Evolutionary conservation across 2,888 invertebrate species (phyloP), one percentile per base, ranked within the genome.

Genomic region (Eurytoma adleriae): DNA sequence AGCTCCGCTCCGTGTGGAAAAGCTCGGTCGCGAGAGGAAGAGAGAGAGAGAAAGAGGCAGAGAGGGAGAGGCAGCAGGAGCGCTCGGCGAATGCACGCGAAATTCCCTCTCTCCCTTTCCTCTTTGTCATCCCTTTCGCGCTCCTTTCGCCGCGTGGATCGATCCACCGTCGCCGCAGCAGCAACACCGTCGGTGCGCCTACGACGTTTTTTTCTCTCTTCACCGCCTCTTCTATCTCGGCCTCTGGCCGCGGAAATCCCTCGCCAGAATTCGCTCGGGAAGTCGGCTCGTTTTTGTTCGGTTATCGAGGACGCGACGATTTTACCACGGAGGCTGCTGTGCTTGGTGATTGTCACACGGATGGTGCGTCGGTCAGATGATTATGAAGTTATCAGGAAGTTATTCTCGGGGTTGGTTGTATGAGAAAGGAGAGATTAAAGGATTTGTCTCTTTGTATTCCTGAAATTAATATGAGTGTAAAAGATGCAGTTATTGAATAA

Each of bases 51-150:
- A 40, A 16, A 61, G 50, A 30, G 4, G 30, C 4, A 2, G 30
- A 30, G 30, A 30, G 30, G 30, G 30, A 30, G 30, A 30, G 30
- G 30, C 30, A 4, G 30, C 30, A 30, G 30, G 2, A 30, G 30
- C 30, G 30, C 30, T 30, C 30, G 18, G 40, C 48, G 50, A 50
- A 61, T 40, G 16, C 48, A 54, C 64, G 27, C 16, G 67, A 57
- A 62, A 70, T 64, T 64, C 50, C 27, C 30, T 30, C 30, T 30
- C 20, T 67, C 18, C 16, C 68, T 57, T 40, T 10, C 18, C 71
- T 72, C 62, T 56, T 71, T 66, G 56, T 57, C 67, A 54, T 56
- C 70, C 27, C 27, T 59, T 70, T 62, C 48, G 54, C 24, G 52
- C 40, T 48, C 20, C 20, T 52, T 56, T 30, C 56, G 62, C 24